A percentile compares a stretch with the other conserved stretches of the same genome.
These are phyloP conservation scores for Trilocha varians DNA, from an alignment of 2,888 invertebrate species.

Conservation along the genomic window DNA sequence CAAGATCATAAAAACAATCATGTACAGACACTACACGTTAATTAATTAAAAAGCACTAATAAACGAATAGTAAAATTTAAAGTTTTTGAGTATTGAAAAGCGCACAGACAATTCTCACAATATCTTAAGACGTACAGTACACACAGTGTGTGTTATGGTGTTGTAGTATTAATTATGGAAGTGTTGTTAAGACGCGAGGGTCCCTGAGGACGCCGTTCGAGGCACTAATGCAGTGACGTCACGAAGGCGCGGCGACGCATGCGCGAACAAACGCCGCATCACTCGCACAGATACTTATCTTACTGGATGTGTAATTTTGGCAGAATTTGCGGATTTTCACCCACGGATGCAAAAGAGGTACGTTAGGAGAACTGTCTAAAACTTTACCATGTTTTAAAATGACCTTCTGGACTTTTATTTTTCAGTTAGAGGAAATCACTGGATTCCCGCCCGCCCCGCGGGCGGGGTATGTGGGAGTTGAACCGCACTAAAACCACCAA, in stretches of 20 bases:
- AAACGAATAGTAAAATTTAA: not conserved
- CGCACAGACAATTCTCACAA: slow-evolving; percentile 14
- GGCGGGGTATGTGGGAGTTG: no score
- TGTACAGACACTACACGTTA: not conserved
- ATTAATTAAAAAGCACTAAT: not conserved
- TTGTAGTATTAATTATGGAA: slow-evolving; percentile 2
- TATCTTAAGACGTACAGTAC: not conserved
- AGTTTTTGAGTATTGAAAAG: slow-evolving; percentile 2
- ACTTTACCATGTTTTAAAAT: no score
- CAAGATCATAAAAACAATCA: slow-evolving; percentile 16
- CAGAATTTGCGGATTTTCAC: not conserved
- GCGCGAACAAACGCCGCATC: slow-evolving; percentile 32
- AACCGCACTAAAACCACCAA: no score
- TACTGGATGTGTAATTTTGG: slow-evolving; percentile 23
- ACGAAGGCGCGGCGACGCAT: slow-evolving; percentile 57
- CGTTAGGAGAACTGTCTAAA: no score
- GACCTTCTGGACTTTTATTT: no score
- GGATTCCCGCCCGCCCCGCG: no score
- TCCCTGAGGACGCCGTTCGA: slow-evolving; percentile 35
- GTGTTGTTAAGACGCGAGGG: slow-evolving; percentile 20
- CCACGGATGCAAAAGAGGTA: no score
- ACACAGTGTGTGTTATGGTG: not conserved
- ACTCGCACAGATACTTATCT: slow-evolving; percentile 17
- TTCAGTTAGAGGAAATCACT: no score
- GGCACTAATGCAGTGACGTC: slow-evolving; percentile 53